phyloP scores from a whole-genome alignment of 2,113 vertebrate species.

The Meleagris gallopavo region DNA sequence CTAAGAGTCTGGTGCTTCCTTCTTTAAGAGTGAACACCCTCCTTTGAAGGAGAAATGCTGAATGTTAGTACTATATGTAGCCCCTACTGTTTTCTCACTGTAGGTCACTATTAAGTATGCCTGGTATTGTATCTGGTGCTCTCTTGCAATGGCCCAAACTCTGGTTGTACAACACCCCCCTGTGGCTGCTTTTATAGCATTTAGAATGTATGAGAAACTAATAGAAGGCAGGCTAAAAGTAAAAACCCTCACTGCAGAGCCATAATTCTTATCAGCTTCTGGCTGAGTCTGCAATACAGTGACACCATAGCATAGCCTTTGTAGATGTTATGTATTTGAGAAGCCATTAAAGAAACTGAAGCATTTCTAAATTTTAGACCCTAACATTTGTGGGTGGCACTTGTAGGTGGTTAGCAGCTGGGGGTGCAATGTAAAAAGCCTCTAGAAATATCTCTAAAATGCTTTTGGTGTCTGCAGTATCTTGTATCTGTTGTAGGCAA shows the following conservation, averaged over 20 bases:
- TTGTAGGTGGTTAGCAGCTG: neutral
- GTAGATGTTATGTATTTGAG: neutral
- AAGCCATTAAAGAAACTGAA: neutral
- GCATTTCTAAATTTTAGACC: neutral
- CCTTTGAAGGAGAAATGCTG: slow-evolving; percentile 14
- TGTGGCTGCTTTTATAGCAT: neutral
- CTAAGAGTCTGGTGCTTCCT: neutral
- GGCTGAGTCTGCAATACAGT: neutral
- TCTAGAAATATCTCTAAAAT: neutral
- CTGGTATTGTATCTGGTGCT: neutral
- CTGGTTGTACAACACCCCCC: neutral
- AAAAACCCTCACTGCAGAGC: neutral
- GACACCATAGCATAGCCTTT: neutral
- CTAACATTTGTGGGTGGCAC: neutral
- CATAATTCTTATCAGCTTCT: neutral
- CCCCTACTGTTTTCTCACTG: neutral
- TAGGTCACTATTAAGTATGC: neutral
- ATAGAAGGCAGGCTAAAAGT: slow-evolving; percentile 24
- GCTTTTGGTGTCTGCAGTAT: slow-evolving; percentile 43
- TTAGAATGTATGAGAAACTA: neutral
- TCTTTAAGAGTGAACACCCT: neutral
- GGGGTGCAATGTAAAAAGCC: neutral
- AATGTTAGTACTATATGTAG: neutral
- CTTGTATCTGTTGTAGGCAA: slow-evolving; percentile 80
- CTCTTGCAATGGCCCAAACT: neutral